Evolutionary conservation across 2,113 vertebrate species (phyloP), one percentile per base, ranked within the genome.

Genomic region (Sebastes schlegelii): DNA sequence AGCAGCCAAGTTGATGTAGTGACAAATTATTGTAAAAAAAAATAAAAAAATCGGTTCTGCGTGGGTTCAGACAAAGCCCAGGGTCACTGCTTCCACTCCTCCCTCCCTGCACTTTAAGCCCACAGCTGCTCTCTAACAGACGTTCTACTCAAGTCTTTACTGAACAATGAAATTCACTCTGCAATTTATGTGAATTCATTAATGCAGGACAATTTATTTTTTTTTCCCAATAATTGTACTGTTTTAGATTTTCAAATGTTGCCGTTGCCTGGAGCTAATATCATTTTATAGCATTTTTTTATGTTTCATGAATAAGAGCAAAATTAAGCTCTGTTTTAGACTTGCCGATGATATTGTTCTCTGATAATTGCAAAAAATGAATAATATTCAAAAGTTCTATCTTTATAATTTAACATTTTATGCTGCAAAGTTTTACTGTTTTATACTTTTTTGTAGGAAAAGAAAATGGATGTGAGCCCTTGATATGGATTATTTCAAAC

Each of bases 11-110:
- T 75, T 77, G 72, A 91, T 83, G 67, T 55, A 64, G 63, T 83
- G 79, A 85, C 79, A 80, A 57, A 70, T 75, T 62, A 79, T 81
- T 82, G 52, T 68, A 26, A 34, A 6, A 65, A 65, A 69, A 72
- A 69, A 77, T 42, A 6, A 65, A 65, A 69, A 72, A 69, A 77
- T 6, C 79, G 16, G 57, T 64, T 54, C 66, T 81, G 73, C 3
- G 21, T 74, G 26, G 75, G 65, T 77, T 82, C 77, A 80, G 43
- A 78, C 73, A 64, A 57, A 86, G 65, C 69, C 57, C 75, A 75
- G 64, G 81, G 81, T 86, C 79, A 80, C 51, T 61, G 75, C 81
- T 80, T 73, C 23, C 40, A 52, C 21, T 74, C 13, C 5, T 49
- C 58, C 6, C n/a, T 34, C 58, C 6, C n/a, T 34, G 21, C 45